These are phyloP conservation scores for Mesembrinibis cayennensis DNA, from an alignment of 2,113 vertebrate genomes.

Conservation along the genomic window DNA sequence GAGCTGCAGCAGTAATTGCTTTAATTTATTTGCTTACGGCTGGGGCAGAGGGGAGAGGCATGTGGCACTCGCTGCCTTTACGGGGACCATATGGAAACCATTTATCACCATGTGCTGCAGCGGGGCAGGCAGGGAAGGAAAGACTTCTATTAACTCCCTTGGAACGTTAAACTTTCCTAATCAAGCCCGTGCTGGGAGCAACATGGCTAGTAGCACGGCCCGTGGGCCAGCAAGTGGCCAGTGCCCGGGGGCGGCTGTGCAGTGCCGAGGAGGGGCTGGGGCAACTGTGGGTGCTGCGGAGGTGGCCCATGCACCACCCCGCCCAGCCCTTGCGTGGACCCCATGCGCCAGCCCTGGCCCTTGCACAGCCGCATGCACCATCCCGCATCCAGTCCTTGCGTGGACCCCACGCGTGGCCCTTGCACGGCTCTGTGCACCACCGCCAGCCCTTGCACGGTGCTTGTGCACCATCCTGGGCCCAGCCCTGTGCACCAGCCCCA, in stretches of 20 bases:
- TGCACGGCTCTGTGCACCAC: too few species aligned
- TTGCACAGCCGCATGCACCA: too few species aligned
- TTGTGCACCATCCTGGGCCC: too few species aligned
- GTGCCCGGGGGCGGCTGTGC: background rate
- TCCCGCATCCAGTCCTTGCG: too few species aligned
- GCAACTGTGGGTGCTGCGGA: background rate
- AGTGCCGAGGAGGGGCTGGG: too few species aligned
- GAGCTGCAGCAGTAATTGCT: conserved; percentile 75
- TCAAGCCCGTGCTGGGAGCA: conserved; percentile 74
- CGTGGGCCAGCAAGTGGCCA: conserved; percentile 14
- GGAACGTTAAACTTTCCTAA: conserved; percentile 81
- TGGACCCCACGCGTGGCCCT: background rate
- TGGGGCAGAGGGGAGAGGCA: conserved; percentile 75
- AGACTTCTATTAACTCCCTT: conserved; percentile 79
- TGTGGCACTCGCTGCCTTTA: conserved; percentile 74
- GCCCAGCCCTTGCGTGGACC: background rate
- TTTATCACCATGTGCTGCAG: conserved; percentile 79
- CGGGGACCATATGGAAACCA: conserved; percentile 78
- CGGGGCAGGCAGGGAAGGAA: background rate
- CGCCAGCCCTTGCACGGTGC: background rate
- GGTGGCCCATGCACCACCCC: background rate
- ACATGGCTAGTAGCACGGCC: conserved; percentile 68
- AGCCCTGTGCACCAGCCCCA: too few species aligned
- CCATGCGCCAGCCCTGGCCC: background rate
- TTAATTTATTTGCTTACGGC: conserved; percentile 81